Conservation (phyloP, 2,888 invertebrate species). For the Lepidochitona cinerea region DNA sequence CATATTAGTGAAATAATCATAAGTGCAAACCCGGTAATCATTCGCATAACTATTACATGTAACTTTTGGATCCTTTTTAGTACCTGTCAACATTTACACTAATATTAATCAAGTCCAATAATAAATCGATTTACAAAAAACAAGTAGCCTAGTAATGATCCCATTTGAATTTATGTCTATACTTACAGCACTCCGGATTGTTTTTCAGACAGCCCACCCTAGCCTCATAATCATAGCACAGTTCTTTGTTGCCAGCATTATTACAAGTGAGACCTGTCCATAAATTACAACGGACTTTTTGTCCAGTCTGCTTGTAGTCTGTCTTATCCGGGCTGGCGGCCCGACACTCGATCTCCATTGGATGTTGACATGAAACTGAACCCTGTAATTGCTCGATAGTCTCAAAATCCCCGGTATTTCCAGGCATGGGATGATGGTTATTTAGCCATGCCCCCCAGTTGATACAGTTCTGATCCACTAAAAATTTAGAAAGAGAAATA, state of each 20-base stretch:
- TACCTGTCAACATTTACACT: too few relatives aligned
- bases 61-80: too few relatives aligned
- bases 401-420: constrained; percentile 56
- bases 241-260: constrained; percentile 30
- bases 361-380: constrained; percentile 47
- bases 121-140: too few relatives aligned
- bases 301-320: not conserved
- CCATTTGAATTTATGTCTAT: too few relatives aligned
- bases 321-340: not conserved
- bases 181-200: constrained; percentile 55
- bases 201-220: constrained; percentile 53
- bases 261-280: constrained; percentile 8
- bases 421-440: constrained; percentile 46
- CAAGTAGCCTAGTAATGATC: too few relatives aligned
- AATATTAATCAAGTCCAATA: too few relatives aligned
- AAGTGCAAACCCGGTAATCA: too few relatives aligned
- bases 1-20: too few relatives aligned
- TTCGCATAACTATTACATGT: too few relatives aligned
- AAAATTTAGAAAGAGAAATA: too few relatives aligned
- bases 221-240: constrained; percentile 56
- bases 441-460: constrained; percentile 63
- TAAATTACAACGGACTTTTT: constrained; percentile 8
- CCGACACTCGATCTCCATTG: constrained; percentile 37
- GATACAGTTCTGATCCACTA: constrained; percentile 49
- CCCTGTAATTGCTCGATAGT: constrained; percentile 51